These are phyloP conservation scores for Ophioderma brevispina DNA, from an alignment of 35 echinoderm and acorn worm species.

Conservation along the genomic window DNA sequence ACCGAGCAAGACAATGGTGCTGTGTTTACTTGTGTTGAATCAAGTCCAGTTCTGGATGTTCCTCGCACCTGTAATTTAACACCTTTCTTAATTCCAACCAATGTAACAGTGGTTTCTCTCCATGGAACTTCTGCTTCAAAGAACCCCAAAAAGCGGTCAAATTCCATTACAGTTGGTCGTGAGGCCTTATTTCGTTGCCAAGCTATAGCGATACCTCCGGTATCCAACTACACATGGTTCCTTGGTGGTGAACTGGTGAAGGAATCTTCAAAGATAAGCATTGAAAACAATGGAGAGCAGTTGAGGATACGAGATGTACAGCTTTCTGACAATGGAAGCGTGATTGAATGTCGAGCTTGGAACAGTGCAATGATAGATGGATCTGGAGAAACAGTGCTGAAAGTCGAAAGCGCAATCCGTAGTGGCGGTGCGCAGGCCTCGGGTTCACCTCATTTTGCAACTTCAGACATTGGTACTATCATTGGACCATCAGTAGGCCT, in stretches of 20 bases:
- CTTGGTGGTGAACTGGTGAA: background rate
- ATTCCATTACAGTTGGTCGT: background rate
- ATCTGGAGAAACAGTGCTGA: background rate
- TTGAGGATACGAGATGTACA: constrained; percentile 17
- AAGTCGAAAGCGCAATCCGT: background rate
- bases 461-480: background rate
- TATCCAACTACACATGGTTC: constrained; percentile 30
- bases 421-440: constrained; percentile 8
- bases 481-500: background rate
- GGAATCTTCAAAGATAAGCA: background rate
- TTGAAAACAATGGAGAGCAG: background rate
- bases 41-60: background rate
- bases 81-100: constrained; percentile 21
- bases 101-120: background rate
- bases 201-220: background rate
- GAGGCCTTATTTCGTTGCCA: constrained; percentile 12
- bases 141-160: background rate
- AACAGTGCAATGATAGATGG: constrained; percentile 11
- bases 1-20: constrained; percentile 27
- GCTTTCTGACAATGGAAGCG: background rate
- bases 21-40: constrained; percentile 30
- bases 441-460: background rate
- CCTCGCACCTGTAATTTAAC: constrained; percentile 18
- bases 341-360: constrained; percentile 16
- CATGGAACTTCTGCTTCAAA: background rate